phyloP scores from a whole-genome alignment of 2,888 invertebrate genomes.

The Pantelozetes paolii region DNA sequence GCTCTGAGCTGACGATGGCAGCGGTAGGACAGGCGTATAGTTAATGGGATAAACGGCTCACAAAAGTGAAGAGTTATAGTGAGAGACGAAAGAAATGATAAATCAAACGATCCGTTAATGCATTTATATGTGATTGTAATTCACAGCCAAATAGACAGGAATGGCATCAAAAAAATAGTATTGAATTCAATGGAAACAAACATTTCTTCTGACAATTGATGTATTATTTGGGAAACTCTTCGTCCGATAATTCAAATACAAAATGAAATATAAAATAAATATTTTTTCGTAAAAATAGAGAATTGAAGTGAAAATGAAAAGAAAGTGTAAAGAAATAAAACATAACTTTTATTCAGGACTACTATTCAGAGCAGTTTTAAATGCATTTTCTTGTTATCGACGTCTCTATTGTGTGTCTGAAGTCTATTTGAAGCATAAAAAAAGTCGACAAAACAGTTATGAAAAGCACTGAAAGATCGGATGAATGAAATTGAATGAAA shows the following conservation, averaged over 20 bases:
- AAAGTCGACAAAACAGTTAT: not conserved
- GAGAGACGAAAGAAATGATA: slow-evolving; percentile 15
- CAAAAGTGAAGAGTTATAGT: not conserved
- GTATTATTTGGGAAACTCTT: not conserved
- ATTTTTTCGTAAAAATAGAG: not conserved
- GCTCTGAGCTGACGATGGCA: not conserved
- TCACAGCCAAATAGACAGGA: not conserved
- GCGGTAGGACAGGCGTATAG: not conserved
- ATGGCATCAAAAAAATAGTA: not conserved
- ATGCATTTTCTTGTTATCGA: not conserved
- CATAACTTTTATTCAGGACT: not conserved
- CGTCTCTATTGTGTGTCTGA: not conserved
- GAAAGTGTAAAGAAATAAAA: not conserved
- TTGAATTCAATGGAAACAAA: not conserved
- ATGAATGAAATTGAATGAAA: not conserved
- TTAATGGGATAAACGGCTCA: not conserved
- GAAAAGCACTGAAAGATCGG: not conserved
- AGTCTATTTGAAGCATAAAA: not conserved
- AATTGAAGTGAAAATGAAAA: not conserved
- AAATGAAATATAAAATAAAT: not conserved
- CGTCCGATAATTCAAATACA: not conserved
- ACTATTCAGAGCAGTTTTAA: not conserved
- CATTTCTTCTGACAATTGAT: slow-evolving; percentile 14
- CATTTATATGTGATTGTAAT: slow-evolving; percentile 2
- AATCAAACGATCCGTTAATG: not conserved